Conservation (phyloP, 2,888 invertebrate genomes). For the Parelbella ahira region DNA sequence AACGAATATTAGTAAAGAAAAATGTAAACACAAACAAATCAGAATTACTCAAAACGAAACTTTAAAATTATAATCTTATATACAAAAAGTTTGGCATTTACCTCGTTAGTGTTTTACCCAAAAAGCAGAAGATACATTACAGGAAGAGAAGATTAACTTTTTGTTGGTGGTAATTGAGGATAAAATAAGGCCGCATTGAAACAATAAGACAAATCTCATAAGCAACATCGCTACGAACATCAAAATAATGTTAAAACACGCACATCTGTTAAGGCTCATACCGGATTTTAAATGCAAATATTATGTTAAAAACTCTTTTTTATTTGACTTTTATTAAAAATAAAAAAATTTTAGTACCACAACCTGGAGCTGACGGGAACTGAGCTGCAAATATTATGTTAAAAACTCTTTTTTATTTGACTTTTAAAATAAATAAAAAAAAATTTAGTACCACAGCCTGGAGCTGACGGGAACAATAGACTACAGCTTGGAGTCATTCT, state of each 20-base stretch:
- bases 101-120: too few relatives aligned
- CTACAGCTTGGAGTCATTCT: too few relatives aligned
- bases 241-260: constrained; percentile 12
- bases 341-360: too few relatives aligned
- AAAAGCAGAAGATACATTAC: background rate
- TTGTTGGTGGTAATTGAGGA: background rate
- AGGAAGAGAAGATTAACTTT: too few relatives aligned
- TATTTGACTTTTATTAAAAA: background rate
- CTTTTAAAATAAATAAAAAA: too few relatives aligned
- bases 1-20: too few relatives aligned
- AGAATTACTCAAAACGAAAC: too few relatives aligned
- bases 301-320: background rate
- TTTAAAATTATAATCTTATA: too few relatives aligned
- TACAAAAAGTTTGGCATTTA: background rate
- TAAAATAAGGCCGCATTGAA: constrained; percentile 12
- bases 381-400: background rate
- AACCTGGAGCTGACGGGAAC: too few relatives aligned
- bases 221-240: constrained; percentile 10
- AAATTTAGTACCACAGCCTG: too few relatives aligned
- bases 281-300: background rate
- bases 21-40: too few relatives aligned
- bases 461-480: too few relatives aligned
- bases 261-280: constrained; percentile 12
- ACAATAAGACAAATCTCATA: constrained; percentile 10
- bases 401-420: background rate